phyloP scores from a whole-genome alignment of 2,888 invertebrate species.

The Neocrepidodera transversa region DNA sequence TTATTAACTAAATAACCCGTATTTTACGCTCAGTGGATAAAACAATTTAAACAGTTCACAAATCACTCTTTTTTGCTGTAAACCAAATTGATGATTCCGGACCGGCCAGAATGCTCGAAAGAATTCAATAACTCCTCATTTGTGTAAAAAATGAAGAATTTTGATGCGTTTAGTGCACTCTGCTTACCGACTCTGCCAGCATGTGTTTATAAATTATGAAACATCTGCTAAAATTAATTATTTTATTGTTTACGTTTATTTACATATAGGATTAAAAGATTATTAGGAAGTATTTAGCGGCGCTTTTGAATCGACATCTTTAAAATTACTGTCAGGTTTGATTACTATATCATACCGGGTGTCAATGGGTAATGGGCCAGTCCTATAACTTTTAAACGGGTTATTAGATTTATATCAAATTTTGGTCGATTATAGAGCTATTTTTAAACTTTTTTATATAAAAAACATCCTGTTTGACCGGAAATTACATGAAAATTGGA shows the following conservation, averaged over 20 bases:
- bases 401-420: no score
- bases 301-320: neutral
- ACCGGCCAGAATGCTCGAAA: slow-evolving; percentile 2
- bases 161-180: neutral
- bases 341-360: no score
- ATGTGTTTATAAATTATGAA: neutral
- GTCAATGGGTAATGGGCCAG: no score
- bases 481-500: no score
- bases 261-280: neutral
- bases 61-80: slow-evolving; percentile 3
- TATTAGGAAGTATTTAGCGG: neutral
- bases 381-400: no score
- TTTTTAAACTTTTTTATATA: no score
- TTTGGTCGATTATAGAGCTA: no score
- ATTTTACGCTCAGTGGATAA: slow-evolving; percentile 7
- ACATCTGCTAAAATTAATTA: neutral
- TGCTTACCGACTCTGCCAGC: neutral
- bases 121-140: slow-evolving; percentile 9
- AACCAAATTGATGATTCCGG: slow-evolving; percentile 3
- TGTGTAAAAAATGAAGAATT: slow-evolving; percentile 2
- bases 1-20: slow-evolving; percentile 1
- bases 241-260: neutral
- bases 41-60: slow-evolving; percentile 4
- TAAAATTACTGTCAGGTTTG: no score
- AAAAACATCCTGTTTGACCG: no score